These are phyloP conservation scores for Cabera pusaria DNA, from an alignment of 2,888 invertebrate species.

Conservation along the genomic window DNA sequence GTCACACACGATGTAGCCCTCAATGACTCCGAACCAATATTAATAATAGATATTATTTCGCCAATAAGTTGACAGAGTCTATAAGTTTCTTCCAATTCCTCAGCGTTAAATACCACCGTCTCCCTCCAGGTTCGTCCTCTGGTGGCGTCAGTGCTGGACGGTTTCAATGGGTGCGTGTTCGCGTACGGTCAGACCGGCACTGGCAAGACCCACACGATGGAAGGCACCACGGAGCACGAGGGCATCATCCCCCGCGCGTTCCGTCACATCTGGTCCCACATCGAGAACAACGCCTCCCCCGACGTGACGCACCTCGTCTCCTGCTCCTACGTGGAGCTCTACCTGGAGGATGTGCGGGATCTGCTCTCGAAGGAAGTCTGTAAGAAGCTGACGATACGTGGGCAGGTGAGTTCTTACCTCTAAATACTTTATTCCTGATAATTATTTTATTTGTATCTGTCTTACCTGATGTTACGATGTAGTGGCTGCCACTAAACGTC, in stretches of 20 bases:
- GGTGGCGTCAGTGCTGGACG: conserved; percentile 97
- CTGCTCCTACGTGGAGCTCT: conserved; percentile 98
- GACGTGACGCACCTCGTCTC: conserved; percentile 98
- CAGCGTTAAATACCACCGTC: too few species aligned
- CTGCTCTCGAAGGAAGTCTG: conserved; percentile 86
- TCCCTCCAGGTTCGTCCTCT: conserved; percentile 92
- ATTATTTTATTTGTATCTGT: too few species aligned
- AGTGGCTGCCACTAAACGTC: too few species aligned
- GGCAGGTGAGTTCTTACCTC: conserved; percentile 57
- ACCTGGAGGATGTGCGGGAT: conserved; percentile 94
- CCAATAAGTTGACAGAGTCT: too few species aligned
- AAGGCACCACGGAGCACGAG: conserved; percentile 86
- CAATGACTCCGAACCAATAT: too few species aligned
- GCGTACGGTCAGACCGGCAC: conserved; percentile 99
- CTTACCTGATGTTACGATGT: too few species aligned
- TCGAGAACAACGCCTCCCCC: conserved; percentile 90
- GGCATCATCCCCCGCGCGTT: conserved; percentile 98
- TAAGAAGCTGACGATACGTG: conserved; percentile 87
- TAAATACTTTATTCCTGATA: too few species aligned
- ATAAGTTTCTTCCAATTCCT: too few species aligned
- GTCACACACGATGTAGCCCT: too few species aligned
- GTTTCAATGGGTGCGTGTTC: conserved; percentile 99
- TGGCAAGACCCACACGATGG: conserved; percentile 91
- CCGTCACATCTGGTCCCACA: conserved; percentile 98
- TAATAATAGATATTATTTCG: too few species aligned